Evolutionary conservation across 2,113 vertebrate genomes (phyloP), one percentile per base, ranked within the genome.

Genomic region (Actinemys pallida): DNA sequence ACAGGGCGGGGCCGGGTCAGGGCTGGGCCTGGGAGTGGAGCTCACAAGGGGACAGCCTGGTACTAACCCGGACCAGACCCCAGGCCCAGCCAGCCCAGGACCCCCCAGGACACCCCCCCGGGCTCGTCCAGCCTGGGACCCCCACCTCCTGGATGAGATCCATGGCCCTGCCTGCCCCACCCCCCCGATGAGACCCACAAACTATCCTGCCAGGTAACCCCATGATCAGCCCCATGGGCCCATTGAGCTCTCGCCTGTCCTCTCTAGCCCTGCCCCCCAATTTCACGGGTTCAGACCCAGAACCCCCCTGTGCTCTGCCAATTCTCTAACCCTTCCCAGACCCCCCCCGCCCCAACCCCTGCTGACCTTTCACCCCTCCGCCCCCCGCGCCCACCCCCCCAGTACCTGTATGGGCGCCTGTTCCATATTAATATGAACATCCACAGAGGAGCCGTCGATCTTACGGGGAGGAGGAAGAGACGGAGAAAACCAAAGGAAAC

Each of bases 381-480:
- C n/a, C 39, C 84, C 45, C 45, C 52, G 35, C 72, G 82, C 95
- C 95, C 92, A 92, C 95, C 93, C 92, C 91, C 93, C 93, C 92
- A 86, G 92, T 98, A 98, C 98, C 98, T 98, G 98, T 93, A 98
- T 96, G 4, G 98, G 98, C 88, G 98, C 96, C 97, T 98, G 98
- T 95, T 99, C 99, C 99, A 99, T 98, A 95, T 99, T 99, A 82
- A 99, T 99, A 98, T 99, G 99, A 92, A 99, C 98, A 86, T 99
- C 99, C 96, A 99, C 98, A 42, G 99, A 97, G 84, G 98, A 99
- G 65, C 99, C 99, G 52, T 98, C 98, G 95, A 96, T 98, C 98
- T 99, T 94, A 93, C 24, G 86, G 57, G 95, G 47, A 94, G 79
- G 87, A 56, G 10, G 85, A 25, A 52, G 65, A n/a, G n/a, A 35